phyloP scores from a whole-genome alignment of 1,140 invertebrate species.

The Ceratosolen solmsi region DNA sequence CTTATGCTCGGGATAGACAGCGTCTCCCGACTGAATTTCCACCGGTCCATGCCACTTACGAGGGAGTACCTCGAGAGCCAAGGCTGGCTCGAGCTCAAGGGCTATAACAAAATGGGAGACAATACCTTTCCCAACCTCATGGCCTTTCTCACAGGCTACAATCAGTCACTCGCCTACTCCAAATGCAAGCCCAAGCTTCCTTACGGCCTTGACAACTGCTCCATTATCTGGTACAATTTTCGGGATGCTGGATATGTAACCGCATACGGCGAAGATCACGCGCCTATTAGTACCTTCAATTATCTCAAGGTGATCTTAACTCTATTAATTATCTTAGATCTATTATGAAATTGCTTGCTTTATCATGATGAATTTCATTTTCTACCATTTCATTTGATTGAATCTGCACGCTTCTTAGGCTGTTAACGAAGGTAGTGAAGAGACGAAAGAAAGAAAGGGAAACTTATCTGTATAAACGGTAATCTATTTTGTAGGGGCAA shows the following conservation, averaged over 20 bases:
- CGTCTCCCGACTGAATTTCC: conserved; percentile 84
- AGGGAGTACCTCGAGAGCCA: conserved; percentile 77
- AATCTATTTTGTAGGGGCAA: too few species aligned
- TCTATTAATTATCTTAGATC: background rate
- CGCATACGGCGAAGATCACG: conserved; percentile 85
- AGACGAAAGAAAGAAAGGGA: too few species aligned
- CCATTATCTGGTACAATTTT: conserved; percentile 87
- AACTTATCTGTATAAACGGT: too few species aligned
- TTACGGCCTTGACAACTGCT: conserved; percentile 77
- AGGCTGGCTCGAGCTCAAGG: conserved; percentile 75
- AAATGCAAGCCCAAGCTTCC: conserved; percentile 73
- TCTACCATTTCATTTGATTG: too few species aligned
- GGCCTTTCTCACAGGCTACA: conserved; percentile 81
- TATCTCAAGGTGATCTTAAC: conserved; percentile 76
- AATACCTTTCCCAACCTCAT: conserved; percentile 90
- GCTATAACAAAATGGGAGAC: conserved; percentile 82
- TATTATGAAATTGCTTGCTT: too few species aligned
- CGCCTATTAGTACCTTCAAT: conserved; percentile 85
- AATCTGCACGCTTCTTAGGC: too few species aligned
- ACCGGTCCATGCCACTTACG: conserved; percentile 84
- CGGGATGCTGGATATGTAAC: conserved; percentile 83
- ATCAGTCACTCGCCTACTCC: conserved; percentile 67
- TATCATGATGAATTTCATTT: too few species aligned
- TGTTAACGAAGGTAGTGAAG: too few species aligned
- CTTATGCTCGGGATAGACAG: conserved; percentile 87